phyloP scores from a whole-genome alignment of 2,113 vertebrate species.

The Sporophila hypoxantha region DNA sequence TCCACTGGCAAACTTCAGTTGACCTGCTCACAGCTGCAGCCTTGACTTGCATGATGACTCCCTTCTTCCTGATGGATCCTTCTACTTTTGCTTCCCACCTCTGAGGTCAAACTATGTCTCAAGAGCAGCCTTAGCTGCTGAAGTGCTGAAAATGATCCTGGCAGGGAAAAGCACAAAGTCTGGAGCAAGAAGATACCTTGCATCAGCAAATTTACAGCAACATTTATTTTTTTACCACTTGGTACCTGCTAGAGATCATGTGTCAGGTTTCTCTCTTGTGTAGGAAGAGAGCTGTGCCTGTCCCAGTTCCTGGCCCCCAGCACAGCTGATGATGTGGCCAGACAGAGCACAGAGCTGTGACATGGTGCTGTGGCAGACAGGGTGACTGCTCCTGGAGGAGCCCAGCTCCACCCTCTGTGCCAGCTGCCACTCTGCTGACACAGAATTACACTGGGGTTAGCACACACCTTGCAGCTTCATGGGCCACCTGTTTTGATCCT shows the following conservation, averaged over 20 bases:
- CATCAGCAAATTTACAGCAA: not conserved
- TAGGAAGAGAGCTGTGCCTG: not conserved
- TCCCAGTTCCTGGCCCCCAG: not conserved
- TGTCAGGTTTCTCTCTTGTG: not conserved
- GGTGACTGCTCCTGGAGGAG: not conserved
- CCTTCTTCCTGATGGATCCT: not conserved
- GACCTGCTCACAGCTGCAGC: not conserved
- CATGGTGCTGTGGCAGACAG: not conserved
- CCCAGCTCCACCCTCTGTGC: accelerated
- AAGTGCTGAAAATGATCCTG: not conserved
- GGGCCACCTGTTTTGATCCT: not conserved
- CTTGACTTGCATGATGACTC: not conserved
- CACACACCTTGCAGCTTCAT: not conserved
- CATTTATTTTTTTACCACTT: not conserved
- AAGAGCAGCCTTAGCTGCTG: not conserved
- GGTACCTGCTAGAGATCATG: not conserved
- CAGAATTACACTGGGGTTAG: not conserved
- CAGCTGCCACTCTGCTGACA: not conserved
- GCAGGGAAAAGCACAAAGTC: not conserved
- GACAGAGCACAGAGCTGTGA: not conserved
- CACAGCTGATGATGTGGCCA: not conserved
- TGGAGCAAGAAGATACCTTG: not conserved
- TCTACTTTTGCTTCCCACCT: not conserved
- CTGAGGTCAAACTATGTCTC: not conserved
- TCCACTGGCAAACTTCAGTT: not conserved